A percentile compares a stretch with the other conserved stretches of the same genome.
Evolutionary conservation across 2,113 vertebrate genomes (phyloP).

Genomic region (Podocnemis expansa): DNA sequence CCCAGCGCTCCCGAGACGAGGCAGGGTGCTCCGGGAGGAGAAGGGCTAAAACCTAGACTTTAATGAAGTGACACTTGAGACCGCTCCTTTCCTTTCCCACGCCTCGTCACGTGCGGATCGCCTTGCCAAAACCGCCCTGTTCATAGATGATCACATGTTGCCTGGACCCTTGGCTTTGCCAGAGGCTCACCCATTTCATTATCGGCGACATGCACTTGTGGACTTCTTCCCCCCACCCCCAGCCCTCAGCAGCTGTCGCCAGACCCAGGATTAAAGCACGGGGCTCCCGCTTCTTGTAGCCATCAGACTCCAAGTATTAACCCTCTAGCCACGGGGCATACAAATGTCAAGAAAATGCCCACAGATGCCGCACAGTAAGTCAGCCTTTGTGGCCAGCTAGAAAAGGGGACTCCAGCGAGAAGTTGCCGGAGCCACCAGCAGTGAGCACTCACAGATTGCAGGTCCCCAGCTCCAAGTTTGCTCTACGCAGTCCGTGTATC

Average conservation of each 20-base stretch:
- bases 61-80: slow-evolving; percentile 86
- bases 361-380: background rate
- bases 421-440: background rate
- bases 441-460: background rate
- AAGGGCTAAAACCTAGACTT: slow-evolving; percentile 80
- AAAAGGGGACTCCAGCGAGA: background rate
- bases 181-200: slow-evolving; percentile 75
- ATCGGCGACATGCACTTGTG: slow-evolving; percentile 64
- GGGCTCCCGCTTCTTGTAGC: background rate
- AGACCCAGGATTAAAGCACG: background rate
- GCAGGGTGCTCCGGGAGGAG: slow-evolving; percentile 68
- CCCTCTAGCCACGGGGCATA: background rate
- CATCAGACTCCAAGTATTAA: background rate
- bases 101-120: slow-evolving; percentile 89
- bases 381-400: background rate
- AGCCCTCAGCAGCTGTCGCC: background rate
- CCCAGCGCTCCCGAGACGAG: slow-evolving; percentile 2
- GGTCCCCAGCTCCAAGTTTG: slow-evolving; percentile 76
- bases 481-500: slow-evolving; percentile 69
- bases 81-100: slow-evolving; percentile 83
- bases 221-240: slow-evolving; percentile 35
- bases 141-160: slow-evolving; percentile 91
- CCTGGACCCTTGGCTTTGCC: slow-evolving; percentile 83
- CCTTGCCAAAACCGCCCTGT: slow-evolving; percentile 86
- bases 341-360: background rate